Percentiles rank a stretch among this genome's conserved stretches.
Evolutionary conservation across 2,113 vertebrate genomes (phyloP).

Genomic region (Laticauda colubrina): DNA sequence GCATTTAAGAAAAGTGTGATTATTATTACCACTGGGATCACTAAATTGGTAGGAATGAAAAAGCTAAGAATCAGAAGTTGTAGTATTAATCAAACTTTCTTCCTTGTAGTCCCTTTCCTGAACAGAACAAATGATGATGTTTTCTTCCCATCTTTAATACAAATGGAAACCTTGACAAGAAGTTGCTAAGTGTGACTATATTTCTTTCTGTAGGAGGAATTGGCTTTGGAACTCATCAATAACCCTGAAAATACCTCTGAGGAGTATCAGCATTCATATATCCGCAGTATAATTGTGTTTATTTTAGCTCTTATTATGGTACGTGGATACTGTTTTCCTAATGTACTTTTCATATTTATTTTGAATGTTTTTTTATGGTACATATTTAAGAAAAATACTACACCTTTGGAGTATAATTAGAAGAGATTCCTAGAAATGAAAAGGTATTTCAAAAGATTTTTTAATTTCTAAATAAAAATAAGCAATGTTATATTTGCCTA

Average conservation of each 20-base stretch:
- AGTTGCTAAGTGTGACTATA: neutral
- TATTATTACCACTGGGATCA: neutral
- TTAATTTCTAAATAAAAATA: neutral
- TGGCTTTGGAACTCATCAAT: conserved; percentile 81
- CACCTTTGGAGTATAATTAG: neutral
- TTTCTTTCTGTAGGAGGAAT: conserved; percentile 77
- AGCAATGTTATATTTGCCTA: neutral
- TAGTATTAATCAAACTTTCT: neutral
- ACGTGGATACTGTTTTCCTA: conserved; percentile 27
- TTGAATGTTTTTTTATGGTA: neutral
- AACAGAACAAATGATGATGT: neutral
- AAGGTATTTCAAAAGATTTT: neutral
- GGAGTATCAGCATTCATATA: conserved; percentile 78
- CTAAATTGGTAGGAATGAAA: neutral
- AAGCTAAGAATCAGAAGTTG: neutral
- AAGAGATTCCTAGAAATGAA: neutral
- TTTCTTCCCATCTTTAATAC: neutral
- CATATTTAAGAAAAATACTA: neutral
- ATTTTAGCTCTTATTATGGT: conserved; percentile 81
- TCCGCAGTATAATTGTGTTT: conserved; percentile 73
- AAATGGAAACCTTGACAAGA: neutral
- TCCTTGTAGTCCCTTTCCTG: neutral
- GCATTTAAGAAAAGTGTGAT: neutral
- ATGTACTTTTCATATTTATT: neutral
- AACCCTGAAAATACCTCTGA: conserved; percentile 55